Evolutionary conservation across 2,113 vertebrate genomes (phyloP).

Genomic region (Triplophysa rosa): DNA sequence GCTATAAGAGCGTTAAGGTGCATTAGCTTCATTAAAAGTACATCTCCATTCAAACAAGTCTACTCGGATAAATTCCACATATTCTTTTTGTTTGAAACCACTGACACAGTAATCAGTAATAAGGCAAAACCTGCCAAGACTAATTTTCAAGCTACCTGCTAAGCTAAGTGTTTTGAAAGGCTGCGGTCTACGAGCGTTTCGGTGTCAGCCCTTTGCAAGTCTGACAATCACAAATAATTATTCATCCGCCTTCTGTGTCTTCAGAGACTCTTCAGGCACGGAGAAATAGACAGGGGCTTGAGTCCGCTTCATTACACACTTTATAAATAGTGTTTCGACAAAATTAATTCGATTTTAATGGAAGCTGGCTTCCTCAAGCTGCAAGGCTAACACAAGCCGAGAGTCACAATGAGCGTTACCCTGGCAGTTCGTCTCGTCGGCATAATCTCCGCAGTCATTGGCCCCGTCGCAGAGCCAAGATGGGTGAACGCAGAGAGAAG

Average conservation of each 20-base stretch:
- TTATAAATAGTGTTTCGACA: conserved; percentile 53
- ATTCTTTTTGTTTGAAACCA: conserved; percentile 13
- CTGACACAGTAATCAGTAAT: conserved; percentile 38
- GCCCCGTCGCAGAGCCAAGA: conserved; percentile 96
- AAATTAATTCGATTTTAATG: conserved; percentile 55
- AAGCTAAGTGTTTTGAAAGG: conserved; percentile 33
- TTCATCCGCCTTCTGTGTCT: conserved; percentile 47
- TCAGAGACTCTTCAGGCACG: conserved; percentile 46
- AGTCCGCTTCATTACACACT: conserved; percentile 52
- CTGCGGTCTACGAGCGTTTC: background rate
- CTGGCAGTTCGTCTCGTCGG: conserved; percentile 93
- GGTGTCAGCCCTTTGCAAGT: conserved; percentile 35
- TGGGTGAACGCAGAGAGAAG: conserved; percentile 92
- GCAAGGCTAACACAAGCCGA: conserved; percentile 33
- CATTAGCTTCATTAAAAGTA: conserved; percentile 15
- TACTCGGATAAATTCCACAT: conserved; percentile 1
- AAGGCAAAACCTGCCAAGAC: conserved; percentile 20
- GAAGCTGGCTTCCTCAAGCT: conserved; percentile 49
- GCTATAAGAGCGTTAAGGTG: background rate
- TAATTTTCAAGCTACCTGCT: conserved; percentile 8
- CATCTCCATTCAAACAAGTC: conserved; percentile 3
- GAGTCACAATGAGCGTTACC: conserved; percentile 76
- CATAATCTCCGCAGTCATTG: conserved; percentile 96
- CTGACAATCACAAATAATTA: conserved; percentile 55
- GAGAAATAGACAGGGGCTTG: conserved; percentile 50